Base-by-base conservation (phyloP, 2,113 vertebrate species). In the Saguinus imperator region DNA sequence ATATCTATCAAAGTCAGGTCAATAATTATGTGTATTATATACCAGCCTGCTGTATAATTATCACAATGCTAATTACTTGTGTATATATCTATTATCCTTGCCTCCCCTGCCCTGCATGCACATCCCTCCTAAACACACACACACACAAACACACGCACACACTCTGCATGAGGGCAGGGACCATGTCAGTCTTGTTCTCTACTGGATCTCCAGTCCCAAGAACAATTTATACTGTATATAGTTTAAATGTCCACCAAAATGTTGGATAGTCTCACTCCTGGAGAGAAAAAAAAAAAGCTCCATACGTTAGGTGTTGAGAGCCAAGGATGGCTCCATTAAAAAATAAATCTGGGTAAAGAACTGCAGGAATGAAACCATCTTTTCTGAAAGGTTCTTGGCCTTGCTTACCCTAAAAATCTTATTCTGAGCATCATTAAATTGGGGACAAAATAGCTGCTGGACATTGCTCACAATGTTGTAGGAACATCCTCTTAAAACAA, bases 401-500 rank as follows among this genome's bases (percentile, higher is more conserved):
- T 89, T 48, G 13, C 27, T 92, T 45, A 83, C 29, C 17, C 11
- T 79, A 72, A 77, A 58, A 29, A 84, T 58, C 8, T 70, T 89
- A 77, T 43, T 89, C 17, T 76, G 58, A 92, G 9, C 23, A 76
- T 80, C 32, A 50, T n/a, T 80, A 95, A 86, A 66, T 11, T 66
- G 6, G 29, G 21, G 12, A 13, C 55, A 76, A 85, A 84, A 87
- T 6, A 89, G 14, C 21, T 84, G 20, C 23, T 81, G 27, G 45
- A 75, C 12, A 89, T 80, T 2, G 21, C n/a, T 55, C 45, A 87
- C 13, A 45, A 52, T 37, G 32, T 87, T 68, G 25, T 68, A 77
- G 40, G 16, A 43, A 94, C 3, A 57, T 82, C 88, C 37, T 88
- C 87, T 85, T 76, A 85, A 45, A 95, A 95, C n/a, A 57, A 48